Percentiles rank a stretch among this genome's conserved stretches.
These are phyloP conservation scores for Macrobrachium nipponense DNA, from an alignment of 1,140 invertebrate genomes.

Conservation along the genomic window DNA sequence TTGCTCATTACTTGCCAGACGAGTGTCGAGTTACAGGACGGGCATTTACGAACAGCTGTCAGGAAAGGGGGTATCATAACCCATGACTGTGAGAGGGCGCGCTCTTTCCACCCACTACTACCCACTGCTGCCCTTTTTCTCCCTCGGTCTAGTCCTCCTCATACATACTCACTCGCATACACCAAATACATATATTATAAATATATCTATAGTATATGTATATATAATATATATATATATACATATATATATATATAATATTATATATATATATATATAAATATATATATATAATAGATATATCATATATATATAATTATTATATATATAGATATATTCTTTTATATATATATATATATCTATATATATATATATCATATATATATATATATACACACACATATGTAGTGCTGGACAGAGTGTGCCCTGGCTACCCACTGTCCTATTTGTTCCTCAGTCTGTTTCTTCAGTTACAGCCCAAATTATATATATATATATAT, in stretches of 20 bases:
- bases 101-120: too few relatives aligned
- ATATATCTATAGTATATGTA: constrained; percentile 2
- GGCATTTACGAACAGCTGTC: neutral
- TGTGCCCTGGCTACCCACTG: too few relatives aligned
- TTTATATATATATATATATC: neutral
- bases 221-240: neutral
- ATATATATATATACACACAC: neutral
- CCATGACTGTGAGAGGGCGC: too few relatives aligned
- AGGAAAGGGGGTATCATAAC: neutral
- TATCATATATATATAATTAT: neutral
- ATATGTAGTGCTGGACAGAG: too few relatives aligned
- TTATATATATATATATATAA: neutral
- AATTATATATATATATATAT: neutral
- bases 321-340: neutral
- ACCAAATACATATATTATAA: neutral
- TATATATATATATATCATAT: neutral
- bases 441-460: too few relatives aligned
- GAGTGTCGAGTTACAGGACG: neutral
- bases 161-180: too few relatives aligned
- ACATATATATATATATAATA: neutral
- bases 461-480: too few relatives aligned
- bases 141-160: too few relatives aligned
- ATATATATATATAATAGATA: neutral
- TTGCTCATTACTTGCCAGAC: neutral
- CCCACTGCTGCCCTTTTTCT: too few relatives aligned